phyloP scores from a whole-genome alignment of 2,888 invertebrate genomes.

The Dugesia japonica region DNA sequence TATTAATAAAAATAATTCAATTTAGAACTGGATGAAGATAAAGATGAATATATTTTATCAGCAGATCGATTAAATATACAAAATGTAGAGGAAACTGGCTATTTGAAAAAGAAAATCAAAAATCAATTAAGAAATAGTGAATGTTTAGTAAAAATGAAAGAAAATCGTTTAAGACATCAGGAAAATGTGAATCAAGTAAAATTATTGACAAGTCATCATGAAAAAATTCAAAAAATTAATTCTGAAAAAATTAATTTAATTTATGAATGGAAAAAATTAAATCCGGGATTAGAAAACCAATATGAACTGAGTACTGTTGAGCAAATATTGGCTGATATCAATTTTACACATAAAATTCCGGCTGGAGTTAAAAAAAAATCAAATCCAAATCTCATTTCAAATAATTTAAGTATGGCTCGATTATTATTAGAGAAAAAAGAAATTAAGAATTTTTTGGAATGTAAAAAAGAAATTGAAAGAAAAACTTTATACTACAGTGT shows the following conservation, averaged over 20 bases:
- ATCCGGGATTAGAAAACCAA: neutral
- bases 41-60: too few relatives aligned
- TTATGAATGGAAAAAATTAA: slow-evolving; percentile 4
- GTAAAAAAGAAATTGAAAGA: neutral
- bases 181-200: neutral
- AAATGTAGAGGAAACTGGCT: too few relatives aligned
- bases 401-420: slow-evolving; percentile 2
- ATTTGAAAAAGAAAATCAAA: neutral
- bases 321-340: neutral
- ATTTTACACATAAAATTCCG: neutral
- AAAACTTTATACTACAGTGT: neutral
- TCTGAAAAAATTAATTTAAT: neutral
- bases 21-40: too few relatives aligned
- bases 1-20: too few relatives aligned
- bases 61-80: too few relatives aligned
- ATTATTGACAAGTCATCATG: neutral
- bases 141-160: slow-evolving; percentile 2
- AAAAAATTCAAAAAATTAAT: neutral
- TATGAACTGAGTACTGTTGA: neutral
- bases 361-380: neutral
- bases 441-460: neutral
- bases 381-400: neutral
- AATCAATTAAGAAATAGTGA: neutral
- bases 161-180: neutral
- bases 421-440: neutral